These are phyloP conservation scores for Alca torda DNA, from an alignment of 2,797 vertebrate genomes.

Conservation along the genomic window DNA sequence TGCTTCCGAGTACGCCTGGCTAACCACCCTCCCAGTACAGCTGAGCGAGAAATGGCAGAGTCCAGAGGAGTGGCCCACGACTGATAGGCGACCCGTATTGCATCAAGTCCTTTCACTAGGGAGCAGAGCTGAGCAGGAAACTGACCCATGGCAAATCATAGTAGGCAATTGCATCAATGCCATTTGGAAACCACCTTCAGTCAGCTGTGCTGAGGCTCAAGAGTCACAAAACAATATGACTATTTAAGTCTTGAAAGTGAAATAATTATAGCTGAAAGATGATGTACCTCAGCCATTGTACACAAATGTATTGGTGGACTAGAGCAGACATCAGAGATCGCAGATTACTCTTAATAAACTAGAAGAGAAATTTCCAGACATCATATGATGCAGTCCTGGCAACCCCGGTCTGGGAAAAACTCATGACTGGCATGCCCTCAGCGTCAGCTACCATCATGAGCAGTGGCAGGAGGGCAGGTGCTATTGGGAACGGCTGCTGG, in stretches of 20 bases:
- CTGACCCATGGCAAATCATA: neutral
- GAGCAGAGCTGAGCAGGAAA: neutral
- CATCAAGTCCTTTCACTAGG: neutral
- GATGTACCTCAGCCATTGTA: neutral
- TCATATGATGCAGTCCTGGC: neutral
- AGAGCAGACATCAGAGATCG: neutral
- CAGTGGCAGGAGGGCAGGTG: neutral
- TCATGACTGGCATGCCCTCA: neutral
- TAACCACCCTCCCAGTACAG: neutral
- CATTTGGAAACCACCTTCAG: neutral
- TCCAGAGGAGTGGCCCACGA: neutral
- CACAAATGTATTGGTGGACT: accelerated
- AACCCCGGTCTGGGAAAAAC: neutral
- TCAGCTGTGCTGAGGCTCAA: neutral
- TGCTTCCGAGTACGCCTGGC: neutral
- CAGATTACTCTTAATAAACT: neutral
- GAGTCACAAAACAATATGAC: neutral
- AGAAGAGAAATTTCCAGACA: neutral
- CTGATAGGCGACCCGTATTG: neutral
- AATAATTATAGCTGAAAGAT: neutral
- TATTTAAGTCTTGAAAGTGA: neutral
- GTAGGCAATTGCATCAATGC: neutral
- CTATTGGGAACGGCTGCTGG: neutral
- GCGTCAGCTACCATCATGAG: neutral
- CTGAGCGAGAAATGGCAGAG: neutral